These are phyloP conservation scores for Pangasianodon gigas DNA, from an alignment of 2,113 vertebrate genomes.

Conservation along the genomic window DNA sequence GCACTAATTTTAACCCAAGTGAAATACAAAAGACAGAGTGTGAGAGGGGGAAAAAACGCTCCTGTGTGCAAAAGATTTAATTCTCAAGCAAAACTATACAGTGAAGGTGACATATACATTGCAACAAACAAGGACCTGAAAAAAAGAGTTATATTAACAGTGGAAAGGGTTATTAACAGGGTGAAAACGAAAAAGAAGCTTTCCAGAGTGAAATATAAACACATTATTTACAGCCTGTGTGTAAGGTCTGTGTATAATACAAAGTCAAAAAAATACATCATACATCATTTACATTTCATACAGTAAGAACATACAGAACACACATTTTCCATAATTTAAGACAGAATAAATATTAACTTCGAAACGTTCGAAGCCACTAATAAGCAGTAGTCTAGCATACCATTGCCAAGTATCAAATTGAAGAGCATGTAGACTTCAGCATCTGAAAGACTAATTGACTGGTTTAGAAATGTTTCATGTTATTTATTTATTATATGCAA, in stretches of 20 bases:
- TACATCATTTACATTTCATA: constrained; percentile 33
- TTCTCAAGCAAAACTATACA: constrained; percentile 31
- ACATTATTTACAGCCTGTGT: constrained; percentile 66
- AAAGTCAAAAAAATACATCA: constrained; percentile 35
- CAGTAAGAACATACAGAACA: constrained; percentile 4
- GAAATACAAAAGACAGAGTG: constrained; percentile 16
- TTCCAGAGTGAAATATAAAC: constrained; percentile 59
- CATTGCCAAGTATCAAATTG: not conserved
- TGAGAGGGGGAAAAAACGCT: not conserved
- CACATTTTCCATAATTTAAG: not conserved
- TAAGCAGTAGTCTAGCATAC: not conserved
- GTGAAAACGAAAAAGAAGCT: not conserved
- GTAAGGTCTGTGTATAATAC: constrained; percentile 57
- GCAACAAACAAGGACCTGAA: constrained; percentile 35
- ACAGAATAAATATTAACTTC: not conserved
- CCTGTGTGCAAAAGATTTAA: constrained; percentile 28
- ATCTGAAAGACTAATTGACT: not conserved
- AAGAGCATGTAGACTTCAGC: not conserved
- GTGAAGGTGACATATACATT: not conserved
- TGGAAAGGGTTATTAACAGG: not conserved
- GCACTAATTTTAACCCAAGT: constrained; percentile 69
- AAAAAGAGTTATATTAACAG: not conserved
- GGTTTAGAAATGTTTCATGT: not conserved
- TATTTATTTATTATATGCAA: not conserved
- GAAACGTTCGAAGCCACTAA: not conserved